Percentiles rank a stretch among this genome's conserved stretches.
phyloP scores from a whole-genome alignment of 2,888 invertebrate species.

The Neuroscelio doddi region DNA sequence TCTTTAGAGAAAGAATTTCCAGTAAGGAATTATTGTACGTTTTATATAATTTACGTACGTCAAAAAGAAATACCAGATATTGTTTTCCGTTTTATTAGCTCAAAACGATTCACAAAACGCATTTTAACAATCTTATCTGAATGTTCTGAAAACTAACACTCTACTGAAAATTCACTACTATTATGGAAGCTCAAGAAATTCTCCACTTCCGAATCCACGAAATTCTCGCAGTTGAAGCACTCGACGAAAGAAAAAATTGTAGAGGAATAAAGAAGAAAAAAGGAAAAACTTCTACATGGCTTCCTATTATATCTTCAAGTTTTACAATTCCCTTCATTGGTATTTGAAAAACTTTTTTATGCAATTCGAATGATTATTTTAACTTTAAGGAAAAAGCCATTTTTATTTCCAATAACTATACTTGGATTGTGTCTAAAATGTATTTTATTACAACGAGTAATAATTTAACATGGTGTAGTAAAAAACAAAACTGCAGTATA shows the following conservation, averaged over 20 bases:
- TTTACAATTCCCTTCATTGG: constrained; percentile 1
- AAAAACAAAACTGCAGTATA: too few relatives aligned
- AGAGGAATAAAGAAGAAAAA: constrained; percentile 5
- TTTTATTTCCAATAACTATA: too few relatives aligned
- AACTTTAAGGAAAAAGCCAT: too few relatives aligned
- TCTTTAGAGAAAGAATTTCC: too few relatives aligned
- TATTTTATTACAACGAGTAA: too few relatives aligned
- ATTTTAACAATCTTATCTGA: not conserved
- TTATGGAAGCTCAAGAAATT: constrained; percentile 12
- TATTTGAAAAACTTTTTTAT: not conserved
- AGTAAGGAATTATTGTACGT: too few relatives aligned
- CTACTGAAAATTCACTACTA: constrained; percentile 17
- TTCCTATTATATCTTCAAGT: constrained; percentile 1
- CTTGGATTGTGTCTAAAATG: too few relatives aligned
- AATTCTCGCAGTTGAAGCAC: constrained; percentile 17
- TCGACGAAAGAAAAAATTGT: constrained; percentile 20
- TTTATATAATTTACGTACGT: too few relatives aligned
- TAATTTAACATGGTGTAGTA: too few relatives aligned
- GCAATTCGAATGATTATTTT: too few relatives aligned
- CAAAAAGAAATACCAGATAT: too few relatives aligned
- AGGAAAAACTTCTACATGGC: constrained; percentile 6
- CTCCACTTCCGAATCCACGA: constrained; percentile 18
- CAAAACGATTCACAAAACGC: not conserved
- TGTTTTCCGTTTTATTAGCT: constrained; percentile 1
- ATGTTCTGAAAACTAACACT: too few relatives aligned